Conservation (phyloP, 2,888 invertebrate species). For the Sesia bembeciformis region DNA sequence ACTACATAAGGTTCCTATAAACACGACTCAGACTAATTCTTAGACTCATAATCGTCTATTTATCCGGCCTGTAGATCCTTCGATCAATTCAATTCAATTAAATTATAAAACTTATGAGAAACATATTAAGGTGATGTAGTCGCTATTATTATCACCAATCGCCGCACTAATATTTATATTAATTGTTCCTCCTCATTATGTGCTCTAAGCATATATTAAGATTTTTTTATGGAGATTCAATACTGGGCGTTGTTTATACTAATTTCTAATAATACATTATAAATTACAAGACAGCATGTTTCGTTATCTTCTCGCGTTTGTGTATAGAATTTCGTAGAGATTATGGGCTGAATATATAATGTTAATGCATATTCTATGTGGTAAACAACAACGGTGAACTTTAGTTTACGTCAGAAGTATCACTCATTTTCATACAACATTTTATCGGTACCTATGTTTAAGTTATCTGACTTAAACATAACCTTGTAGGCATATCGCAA, state of each 20-base stretch:
- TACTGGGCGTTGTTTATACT: neutral
- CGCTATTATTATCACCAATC: too few species aligned
- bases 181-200: too few species aligned
- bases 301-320: conserved; percentile 56
- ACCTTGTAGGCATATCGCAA: too few species aligned
- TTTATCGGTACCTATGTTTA: neutral
- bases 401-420: neutral
- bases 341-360: conserved; percentile 61
- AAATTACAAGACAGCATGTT: conserved; percentile 60
- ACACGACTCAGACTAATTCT: too few species aligned
- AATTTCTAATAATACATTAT: conserved; percentile 55
- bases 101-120: too few species aligned
- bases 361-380: conserved; percentile 38
- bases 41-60: too few species aligned
- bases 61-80: too few species aligned
- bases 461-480: too few species aligned
- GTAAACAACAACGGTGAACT: neutral
- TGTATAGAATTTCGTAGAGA: conserved; percentile 64
- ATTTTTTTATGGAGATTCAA: neutral
- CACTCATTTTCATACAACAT: neutral
- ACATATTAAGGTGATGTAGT: too few species aligned
- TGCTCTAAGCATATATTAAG: neutral
- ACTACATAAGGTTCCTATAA: too few species aligned
- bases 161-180: too few species aligned
- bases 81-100: too few species aligned